A percentile compares a stretch with the other conserved stretches of the same genome.
Evolutionary conservation across 2,113 vertebrate species (phyloP).

Genomic region (Platichthys flesus): DNA sequence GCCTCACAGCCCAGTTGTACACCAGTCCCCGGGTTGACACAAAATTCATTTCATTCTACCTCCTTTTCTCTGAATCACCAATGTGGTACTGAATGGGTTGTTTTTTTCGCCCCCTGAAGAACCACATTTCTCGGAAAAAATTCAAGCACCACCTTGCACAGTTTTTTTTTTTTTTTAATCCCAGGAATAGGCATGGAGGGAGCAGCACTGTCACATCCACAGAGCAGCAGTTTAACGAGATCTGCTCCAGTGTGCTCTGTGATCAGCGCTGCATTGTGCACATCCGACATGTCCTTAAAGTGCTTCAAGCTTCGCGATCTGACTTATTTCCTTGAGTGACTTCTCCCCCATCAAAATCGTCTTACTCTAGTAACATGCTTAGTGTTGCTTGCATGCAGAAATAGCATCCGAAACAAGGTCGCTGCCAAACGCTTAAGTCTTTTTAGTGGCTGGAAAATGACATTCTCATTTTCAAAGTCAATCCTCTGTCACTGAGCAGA

Average conservation of each 20-base stretch:
- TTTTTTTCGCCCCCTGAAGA: conserved; percentile 5
- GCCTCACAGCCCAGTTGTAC: background rate
- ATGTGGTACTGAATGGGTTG: background rate
- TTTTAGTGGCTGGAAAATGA: conserved; percentile 67
- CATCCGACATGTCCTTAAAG: conserved; percentile 71
- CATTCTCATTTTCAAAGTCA: conserved; percentile 72
- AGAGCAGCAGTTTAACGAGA: conserved; percentile 67
- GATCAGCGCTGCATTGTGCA: conserved; percentile 71
- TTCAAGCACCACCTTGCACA: conserved; percentile 54
- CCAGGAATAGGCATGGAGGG: conserved; percentile 68
- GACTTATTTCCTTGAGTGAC: conserved; percentile 77
- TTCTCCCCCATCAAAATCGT: conserved; percentile 71
- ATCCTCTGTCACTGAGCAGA: conserved; percentile 51
- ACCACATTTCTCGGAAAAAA: conserved; percentile 51
- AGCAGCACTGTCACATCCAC: conserved; percentile 62
- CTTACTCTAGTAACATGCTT: conserved; percentile 79
- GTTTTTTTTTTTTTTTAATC: conserved; percentile 70
- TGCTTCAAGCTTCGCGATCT: conserved; percentile 63
- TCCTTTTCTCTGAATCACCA: conserved; percentile 31
- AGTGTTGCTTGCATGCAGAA: conserved; percentile 74
- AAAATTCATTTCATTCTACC: background rate
- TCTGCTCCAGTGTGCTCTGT: conserved; percentile 59
- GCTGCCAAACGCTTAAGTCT: conserved; percentile 63
- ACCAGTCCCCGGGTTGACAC: conserved; percentile 14
- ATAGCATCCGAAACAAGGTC: conserved; percentile 75